Percentiles rank a stretch among this genome's conserved stretches.
Evolutionary conservation across 2,113 vertebrate genomes (phyloP).

Genomic region (Coptodon rendalli): DNA sequence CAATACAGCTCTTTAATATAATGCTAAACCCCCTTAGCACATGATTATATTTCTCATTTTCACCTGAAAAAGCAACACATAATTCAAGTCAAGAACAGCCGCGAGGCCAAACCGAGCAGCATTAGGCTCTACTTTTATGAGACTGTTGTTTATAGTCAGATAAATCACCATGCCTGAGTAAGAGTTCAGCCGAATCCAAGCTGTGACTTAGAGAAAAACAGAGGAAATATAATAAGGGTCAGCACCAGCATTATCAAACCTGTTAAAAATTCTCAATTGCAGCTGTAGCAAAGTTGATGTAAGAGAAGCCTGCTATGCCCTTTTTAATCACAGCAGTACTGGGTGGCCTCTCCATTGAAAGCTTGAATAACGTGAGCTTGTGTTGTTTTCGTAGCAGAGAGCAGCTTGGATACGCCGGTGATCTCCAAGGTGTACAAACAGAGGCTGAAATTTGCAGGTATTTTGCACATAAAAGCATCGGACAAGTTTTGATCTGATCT

Average conservation of each 20-base stretch:
- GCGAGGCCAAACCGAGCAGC: neutral
- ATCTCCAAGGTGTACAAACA: neutral
- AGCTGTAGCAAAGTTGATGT: neutral
- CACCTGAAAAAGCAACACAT: neutral
- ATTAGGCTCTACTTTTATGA: neutral
- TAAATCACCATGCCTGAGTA: neutral
- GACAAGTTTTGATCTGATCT: neutral
- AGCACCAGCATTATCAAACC: neutral
- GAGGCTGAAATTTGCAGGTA: neutral
- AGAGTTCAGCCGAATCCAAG: neutral
- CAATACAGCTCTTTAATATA: neutral
- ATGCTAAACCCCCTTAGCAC: neutral
- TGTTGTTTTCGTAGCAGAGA: neutral
- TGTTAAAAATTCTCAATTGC: neutral
- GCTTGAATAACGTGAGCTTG: neutral
- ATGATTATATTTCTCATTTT: neutral
- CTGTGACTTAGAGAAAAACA: neutral
- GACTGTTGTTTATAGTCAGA: neutral
- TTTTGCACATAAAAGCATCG: neutral
- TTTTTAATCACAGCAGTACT: neutral
- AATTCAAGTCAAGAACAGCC: neutral
- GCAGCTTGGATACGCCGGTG: neutral
- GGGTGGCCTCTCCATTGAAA: neutral
- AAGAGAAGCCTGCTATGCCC: neutral
- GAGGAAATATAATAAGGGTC: neutral